Evolutionary conservation across 2,888 invertebrate species (phyloP).

Genomic region (Pediacus dermestoides): DNA sequence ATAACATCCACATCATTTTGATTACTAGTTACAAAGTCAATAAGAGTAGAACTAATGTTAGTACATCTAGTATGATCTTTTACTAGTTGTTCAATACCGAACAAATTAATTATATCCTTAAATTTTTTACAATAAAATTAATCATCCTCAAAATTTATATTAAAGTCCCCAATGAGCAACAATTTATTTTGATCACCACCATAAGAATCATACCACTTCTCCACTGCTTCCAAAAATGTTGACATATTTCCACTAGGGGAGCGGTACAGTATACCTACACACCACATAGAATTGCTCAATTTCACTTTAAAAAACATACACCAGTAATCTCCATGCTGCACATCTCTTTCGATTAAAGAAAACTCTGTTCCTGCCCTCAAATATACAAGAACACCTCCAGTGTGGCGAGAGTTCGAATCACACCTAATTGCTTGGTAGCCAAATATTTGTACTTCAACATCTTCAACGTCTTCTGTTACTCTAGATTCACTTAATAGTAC

Average conservation of each 20-base stretch:
- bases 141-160: conserved; percentile 10
- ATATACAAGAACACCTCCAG: conserved; percentile 11
- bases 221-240: conserved; percentile 10
- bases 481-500: conserved; percentile 11
- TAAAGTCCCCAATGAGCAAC: conserved; percentile 12
- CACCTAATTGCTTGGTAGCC: conserved; percentile 9
- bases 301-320: conserved; percentile 8
- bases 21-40: conserved; percentile 10
- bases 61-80: conserved; percentile 11
- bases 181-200: conserved; percentile 2
- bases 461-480: conserved; percentile 7
- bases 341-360: conserved; percentile 6
- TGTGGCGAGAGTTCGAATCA: conserved; percentile 10
- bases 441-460: conserved; percentile 10
- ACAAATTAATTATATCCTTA: conserved; percentile 7
- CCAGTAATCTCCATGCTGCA: conserved; percentile 10
- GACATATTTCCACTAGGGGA: conserved; percentile 12
- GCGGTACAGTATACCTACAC: conserved; percentile 11
- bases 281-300: conserved; percentile 4
- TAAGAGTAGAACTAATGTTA: conserved; percentile 1
- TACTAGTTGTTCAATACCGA: conserved; percentile 13
- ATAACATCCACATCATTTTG: background rate
- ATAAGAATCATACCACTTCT: conserved; percentile 8
- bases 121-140: conserved; percentile 11
- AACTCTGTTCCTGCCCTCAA: conserved; percentile 7